phyloP scores from a whole-genome alignment of 2,888 invertebrate species.

The Arrhopalites spinosus region DNA sequence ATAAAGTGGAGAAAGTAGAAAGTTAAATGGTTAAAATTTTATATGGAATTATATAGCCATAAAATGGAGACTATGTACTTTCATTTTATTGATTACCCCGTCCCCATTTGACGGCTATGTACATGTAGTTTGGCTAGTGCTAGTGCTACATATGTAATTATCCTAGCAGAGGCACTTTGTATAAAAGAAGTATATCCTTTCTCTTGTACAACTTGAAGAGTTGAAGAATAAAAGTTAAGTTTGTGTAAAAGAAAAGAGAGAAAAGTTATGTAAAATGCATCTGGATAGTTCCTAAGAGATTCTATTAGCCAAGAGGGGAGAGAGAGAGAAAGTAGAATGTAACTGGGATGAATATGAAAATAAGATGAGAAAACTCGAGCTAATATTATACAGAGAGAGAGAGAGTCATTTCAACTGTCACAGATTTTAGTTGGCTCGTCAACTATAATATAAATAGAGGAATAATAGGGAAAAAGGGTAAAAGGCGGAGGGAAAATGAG shows the following conservation, averaged over 20 bases:
- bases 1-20: no score
- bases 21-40: no score
- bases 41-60: no score
- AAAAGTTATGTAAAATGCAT: no score
- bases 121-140: no score
- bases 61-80: no score
- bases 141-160: no score
- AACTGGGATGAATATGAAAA: not conserved
- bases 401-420: constrained; percentile 11
- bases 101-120: no score
- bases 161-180: no score
- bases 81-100: no score
- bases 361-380: not conserved
- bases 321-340: not conserved
- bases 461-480: not conserved
- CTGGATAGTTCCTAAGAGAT: no score
- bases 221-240: not conserved
- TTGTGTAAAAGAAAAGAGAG: not conserved
- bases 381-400: not conserved
- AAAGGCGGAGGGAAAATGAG: not conserved
- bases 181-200: not conserved
- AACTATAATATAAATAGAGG: not conserved
- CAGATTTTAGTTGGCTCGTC: constrained; percentile 7
- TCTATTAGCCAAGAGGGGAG: not conserved
- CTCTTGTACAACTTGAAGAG: not conserved